Evolutionary conservation across 2,888 invertebrate genomes (phyloP).

Genomic region (Actias luna): DNA sequence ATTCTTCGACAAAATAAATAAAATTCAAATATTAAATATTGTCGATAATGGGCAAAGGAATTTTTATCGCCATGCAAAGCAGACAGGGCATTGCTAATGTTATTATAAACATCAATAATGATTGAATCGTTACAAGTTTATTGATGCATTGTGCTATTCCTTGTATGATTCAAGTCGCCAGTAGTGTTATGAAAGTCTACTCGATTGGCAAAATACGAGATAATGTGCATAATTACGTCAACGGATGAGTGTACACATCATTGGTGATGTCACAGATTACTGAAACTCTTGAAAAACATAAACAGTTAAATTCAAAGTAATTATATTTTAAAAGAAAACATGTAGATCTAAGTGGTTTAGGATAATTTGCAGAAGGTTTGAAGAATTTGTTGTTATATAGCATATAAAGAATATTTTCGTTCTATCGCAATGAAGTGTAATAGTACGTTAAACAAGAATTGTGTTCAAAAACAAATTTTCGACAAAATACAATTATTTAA

Average conservation of each 20-base stretch:
- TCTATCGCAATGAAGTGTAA: no score
- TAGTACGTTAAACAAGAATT: no score
- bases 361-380: no score
- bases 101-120: neutral
- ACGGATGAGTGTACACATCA: neutral
- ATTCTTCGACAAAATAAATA: no score
- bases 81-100: neutral
- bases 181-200: conserved; percentile 3
- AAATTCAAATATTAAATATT: no score
- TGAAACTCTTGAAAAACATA: neutral
- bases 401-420: no score
- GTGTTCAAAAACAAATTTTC: no score
- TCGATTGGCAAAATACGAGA: neutral
- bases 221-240: neutral
- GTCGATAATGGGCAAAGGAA: no score
- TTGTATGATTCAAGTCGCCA: neutral
- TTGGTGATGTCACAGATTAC: neutral
- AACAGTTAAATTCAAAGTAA: neutral
- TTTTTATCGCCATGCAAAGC: no score
- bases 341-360: no score
- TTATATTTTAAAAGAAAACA: neutral
- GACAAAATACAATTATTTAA: no score
- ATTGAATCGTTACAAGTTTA: neutral
- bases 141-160: neutral
- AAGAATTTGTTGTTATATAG: no score